Evolutionary conservation across 2,113 vertebrate species (phyloP).

Genomic region (Paramisgurnus dabryanus): DNA sequence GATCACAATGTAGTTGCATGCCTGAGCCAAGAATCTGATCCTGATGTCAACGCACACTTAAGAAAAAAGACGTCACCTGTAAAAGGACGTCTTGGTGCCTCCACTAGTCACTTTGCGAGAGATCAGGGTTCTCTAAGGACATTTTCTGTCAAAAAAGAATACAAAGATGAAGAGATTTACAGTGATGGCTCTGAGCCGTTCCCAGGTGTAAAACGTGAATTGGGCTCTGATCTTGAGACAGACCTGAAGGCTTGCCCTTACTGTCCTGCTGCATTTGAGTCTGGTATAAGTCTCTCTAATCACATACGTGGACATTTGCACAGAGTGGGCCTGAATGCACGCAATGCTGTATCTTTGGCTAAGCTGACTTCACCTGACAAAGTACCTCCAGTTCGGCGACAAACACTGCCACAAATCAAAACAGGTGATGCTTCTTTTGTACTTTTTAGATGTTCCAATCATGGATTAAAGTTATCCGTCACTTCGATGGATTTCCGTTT

Average conservation of each 20-base stretch:
- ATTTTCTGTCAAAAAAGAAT: slow-evolving; percentile 54
- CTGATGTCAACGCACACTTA: slow-evolving; percentile 49
- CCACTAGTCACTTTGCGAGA: slow-evolving; percentile 17
- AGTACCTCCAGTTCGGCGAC: slow-evolving; percentile 85
- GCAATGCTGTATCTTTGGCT: slow-evolving; percentile 86
- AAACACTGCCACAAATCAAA: slow-evolving; percentile 34
- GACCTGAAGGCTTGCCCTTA: slow-evolving; percentile 89
- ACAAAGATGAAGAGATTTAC: slow-evolving; percentile 55
- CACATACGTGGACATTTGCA: slow-evolving; percentile 92
- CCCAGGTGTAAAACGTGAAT: slow-evolving; percentile 8
- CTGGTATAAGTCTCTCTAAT: slow-evolving; percentile 91
- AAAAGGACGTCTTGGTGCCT: slow-evolving; percentile 55
- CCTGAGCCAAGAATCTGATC: slow-evolving; percentile 33
- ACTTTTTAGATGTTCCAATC: background rate
- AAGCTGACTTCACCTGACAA: slow-evolving; percentile 82
- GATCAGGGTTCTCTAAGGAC: slow-evolving; percentile 5
- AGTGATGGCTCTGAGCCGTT: slow-evolving; percentile 38
- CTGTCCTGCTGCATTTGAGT: slow-evolving; percentile 91
- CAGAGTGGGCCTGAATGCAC: slow-evolving; percentile 86
- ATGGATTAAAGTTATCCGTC: no score
- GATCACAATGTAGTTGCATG: slow-evolving; percentile 47
- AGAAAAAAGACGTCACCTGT: slow-evolving; percentile 56
- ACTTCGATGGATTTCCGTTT: no score
- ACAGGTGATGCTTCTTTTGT: slow-evolving; percentile 27
- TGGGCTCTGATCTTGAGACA: slow-evolving; percentile 57